phyloP scores from a whole-genome alignment of 2,113 vertebrate genomes.

The Capricornis sumatraensis region DNA sequence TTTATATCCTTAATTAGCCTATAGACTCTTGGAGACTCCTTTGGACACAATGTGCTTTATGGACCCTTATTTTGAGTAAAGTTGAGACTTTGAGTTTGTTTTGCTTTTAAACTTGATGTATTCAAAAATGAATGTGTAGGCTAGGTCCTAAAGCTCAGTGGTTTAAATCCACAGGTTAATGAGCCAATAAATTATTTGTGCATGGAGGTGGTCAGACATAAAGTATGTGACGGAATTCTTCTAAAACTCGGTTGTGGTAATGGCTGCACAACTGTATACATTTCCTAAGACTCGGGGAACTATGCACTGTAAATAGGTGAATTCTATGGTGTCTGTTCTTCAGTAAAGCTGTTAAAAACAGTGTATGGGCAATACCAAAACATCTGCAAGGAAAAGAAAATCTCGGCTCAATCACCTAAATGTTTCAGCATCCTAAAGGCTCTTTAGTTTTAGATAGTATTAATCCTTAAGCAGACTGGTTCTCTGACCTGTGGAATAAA shows the following conservation, averaged over 20 bases:
- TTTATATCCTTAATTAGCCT: neutral
- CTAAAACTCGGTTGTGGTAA: neutral
- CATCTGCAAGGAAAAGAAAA: neutral
- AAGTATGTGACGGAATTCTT: neutral
- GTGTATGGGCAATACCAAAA: neutral
- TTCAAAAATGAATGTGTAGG: neutral
- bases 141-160: neutral
- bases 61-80: neutral
- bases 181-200: neutral
- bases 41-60: neutral
- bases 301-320: neutral
- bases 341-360: neutral
- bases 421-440: neutral
- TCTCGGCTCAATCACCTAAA: neutral
- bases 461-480: neutral
- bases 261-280: neutral
- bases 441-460: neutral
- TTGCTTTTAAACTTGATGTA: neutral
- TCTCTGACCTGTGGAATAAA: neutral
- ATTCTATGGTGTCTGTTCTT: neutral
- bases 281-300: neutral
- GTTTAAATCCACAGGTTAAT: conserved; percentile 12
- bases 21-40: neutral
- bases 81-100: neutral
- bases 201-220: neutral